These are phyloP conservation scores for Dipus sagitta DNA, from an alignment of 2,797 vertebrate species.

Conservation along the genomic window DNA sequence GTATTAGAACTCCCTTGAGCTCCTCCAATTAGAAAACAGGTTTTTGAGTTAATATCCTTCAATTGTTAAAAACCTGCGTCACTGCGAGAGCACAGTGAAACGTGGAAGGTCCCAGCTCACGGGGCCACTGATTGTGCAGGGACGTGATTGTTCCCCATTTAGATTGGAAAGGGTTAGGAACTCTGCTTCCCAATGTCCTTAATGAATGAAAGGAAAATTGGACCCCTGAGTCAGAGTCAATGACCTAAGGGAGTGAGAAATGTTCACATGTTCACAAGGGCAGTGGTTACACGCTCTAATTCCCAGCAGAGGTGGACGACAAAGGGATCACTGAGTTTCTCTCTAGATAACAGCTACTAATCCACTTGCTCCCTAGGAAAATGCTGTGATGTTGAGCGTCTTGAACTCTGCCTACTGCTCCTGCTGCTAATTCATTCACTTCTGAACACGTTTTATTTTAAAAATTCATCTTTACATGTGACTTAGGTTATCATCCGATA, in stretches of 20 bases:
- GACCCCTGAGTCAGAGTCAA: slow-evolving; percentile 92
- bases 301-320: slow-evolving; percentile 87
- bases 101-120: slow-evolving; percentile 88
- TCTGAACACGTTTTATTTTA: background rate
- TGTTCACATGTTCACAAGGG: slow-evolving; percentile 96
- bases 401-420: slow-evolving; percentile 33
- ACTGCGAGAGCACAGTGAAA: slow-evolving; percentile 90
- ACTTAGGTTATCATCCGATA: background rate
- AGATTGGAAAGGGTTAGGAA: slow-evolving; percentile 96
- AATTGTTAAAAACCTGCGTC: slow-evolving; percentile 98
- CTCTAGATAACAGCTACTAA: slow-evolving; percentile 85
- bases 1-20: slow-evolving; percentile 89
- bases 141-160: slow-evolving; percentile 95
- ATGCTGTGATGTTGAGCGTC: slow-evolving; percentile 60
- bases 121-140: slow-evolving; percentile 92
- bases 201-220: slow-evolving; percentile 95
- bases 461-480: background rate
- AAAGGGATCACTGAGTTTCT: slow-evolving; percentile 86
- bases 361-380: slow-evolving; percentile 86
- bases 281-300: slow-evolving; percentile 89
- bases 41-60: slow-evolving; percentile 97
- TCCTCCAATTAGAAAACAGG: slow-evolving; percentile 92
- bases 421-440: slow-evolving; percentile 25
- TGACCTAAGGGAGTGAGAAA: slow-evolving; percentile 96
- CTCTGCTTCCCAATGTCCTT: slow-evolving; percentile 96